Base-by-base conservation (phyloP, 1,140 invertebrate genomes). In the Potamilus streckersoni region DNA sequence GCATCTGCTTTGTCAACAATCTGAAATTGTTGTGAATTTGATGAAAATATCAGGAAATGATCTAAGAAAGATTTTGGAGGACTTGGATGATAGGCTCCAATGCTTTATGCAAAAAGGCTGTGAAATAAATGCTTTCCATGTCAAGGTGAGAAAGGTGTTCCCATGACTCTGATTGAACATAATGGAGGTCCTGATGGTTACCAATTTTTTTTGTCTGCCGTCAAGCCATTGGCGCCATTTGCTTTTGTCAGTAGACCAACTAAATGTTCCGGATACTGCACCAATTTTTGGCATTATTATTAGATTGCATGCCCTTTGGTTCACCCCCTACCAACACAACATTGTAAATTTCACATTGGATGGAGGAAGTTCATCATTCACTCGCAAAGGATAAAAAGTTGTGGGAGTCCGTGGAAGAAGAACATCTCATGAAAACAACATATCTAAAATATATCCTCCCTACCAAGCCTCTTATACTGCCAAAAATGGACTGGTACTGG, bases 321-420 rank as follows among this genome's bases (percentile, higher is more conserved):
- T 56, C n/a, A n/a, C 67, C 8, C 67, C 49, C 15, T 57, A 57
- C 67, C 57, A 57, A 58, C n/a, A 23, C 16, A 58, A 57, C 27
- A 20, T 4, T 49, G 67, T 69, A 11, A 69, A 69, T 20, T 16
- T 69, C 15, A 15, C 74, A 13, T 27, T 75, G 16, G 74, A 75
- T 75, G 3, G 12, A 58, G 60, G 73, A 59, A n/a, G 60, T 56
- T 27, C 63, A 38, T 23, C n/a, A 74, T 31, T 17, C n/a, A 57
- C 17, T 31, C 38, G 11, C 62, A 64, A 15, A 65, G 19, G n/a
- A 65, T 49, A n/a, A 27, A 20, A 16, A 31, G 63, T 27, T 65
- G 20, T 2, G 38, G 63, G 23, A 27, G 23, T 65, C 63, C n/a
- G 31, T 20, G 63, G 38, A 31, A 65, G 19, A 15, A 20, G 23